Base-by-base conservation (phyloP, 1,140 invertebrate genomes). In the Meloidogyne hapla region DNA sequence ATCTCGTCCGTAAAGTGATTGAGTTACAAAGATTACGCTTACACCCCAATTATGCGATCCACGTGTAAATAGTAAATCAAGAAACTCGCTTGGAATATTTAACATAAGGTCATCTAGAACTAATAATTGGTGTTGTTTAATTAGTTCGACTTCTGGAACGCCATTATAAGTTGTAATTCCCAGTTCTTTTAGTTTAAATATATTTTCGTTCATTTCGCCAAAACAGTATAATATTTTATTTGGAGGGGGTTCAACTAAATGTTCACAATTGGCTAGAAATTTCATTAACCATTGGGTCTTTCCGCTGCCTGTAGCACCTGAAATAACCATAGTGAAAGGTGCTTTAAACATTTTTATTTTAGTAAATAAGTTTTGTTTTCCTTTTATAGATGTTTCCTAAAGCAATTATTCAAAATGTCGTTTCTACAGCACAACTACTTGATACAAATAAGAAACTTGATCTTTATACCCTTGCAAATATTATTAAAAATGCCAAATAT, bases 201-300 rank as follows among this genome's bases (percentile, higher is more conserved):
- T 79, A 10, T 26, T 69, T 23, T 38, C 64, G 10, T 77, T 77
- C 26, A 77, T 25, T 26, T 77, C 76, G 6, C 78, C 76, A 38
- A 21, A 77, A 23, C 65, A 71, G 78, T 77, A 77, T 23, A 77
- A 63, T 28, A 77, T 48, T 21, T 38, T 48, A 13, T 18, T 15
- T 15, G 75, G 18, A 25, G 10, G 25, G 9, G 42, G 15, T 4
- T 8, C 66, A 21, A 76, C 61, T 61, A 76, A 12, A 0, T 42
- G n/a, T 13, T 38, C 42, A 25, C 23, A 13, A 21, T 76, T 28
- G n/a, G 13, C 21, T n/a, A 76, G 45, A 23, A 76, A 77, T 15
- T 74, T 66, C 45, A 40, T n/a, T 12, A 76, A 23, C 74, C 74
- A 76, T 79, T 76, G 13, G 6, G 74, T 77, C 48, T 76, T 76